These are phyloP conservation scores for Plebejus argus DNA, from an alignment of 2,888 invertebrate genomes.

Conservation along the genomic window DNA sequence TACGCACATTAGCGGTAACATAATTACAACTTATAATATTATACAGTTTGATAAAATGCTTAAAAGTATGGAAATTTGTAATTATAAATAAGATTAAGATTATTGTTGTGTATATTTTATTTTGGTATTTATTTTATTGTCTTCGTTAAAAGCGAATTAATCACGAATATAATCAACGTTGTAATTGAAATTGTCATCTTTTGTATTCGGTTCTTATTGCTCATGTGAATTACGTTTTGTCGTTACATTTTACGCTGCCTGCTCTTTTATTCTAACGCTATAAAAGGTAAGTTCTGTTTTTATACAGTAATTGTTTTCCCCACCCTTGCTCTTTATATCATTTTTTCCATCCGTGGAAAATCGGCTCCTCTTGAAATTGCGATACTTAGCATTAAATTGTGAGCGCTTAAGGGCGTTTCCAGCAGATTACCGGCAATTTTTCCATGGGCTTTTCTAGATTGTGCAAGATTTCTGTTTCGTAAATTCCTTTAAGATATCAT, in stretches of 20 bases:
- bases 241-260: not conserved
- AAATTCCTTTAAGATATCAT: conserved; percentile 78
- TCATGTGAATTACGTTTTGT: not conserved
- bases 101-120: conserved; percentile 28
- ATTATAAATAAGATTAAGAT: conserved; percentile 68
- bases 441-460: conserved; percentile 63
- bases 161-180: not conserved
- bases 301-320: conserved; percentile 62
- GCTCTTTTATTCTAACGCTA: not conserved
- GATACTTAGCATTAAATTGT: conserved; percentile 78
- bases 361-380: conserved; percentile 69
- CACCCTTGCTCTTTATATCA: conserved; percentile 60
- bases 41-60: conserved; percentile 71
- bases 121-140: not conserved
- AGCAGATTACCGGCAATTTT: conserved; percentile 69
- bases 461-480: conserved; percentile 69
- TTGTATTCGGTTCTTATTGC: not conserved
- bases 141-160: not conserved
- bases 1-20: no score
- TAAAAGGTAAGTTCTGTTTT: conserved; percentile 18
- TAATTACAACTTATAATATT: no score
- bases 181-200: conserved; percentile 13
- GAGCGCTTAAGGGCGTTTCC: conserved; percentile 68
- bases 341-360: conserved; percentile 69
- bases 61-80: conserved; percentile 63